Evolutionary conservation across 1,140 invertebrate species (phyloP).

Genomic region (Anagrus nilaparvatae): DNA sequence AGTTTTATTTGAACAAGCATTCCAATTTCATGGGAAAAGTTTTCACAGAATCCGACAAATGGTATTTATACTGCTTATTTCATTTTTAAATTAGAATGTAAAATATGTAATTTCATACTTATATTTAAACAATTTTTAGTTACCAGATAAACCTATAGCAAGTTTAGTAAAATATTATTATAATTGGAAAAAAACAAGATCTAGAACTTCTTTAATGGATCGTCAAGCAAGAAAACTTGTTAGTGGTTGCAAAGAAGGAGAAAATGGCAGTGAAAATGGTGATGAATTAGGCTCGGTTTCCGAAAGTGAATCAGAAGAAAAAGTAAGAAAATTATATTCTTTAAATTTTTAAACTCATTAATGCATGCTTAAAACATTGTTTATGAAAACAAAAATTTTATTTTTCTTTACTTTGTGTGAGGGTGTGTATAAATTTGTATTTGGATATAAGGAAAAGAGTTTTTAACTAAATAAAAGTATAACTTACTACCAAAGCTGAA

Average conservation of each 20-base stretch:
- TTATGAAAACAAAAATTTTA: too few species aligned
- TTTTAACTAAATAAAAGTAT: too few species aligned
- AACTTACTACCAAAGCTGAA: too few species aligned
- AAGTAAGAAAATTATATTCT: conserved; percentile 52
- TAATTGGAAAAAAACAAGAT: conserved; percentile 93
- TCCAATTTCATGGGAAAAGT: conserved; percentile 96
- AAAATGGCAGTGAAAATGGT: conserved; percentile 66
- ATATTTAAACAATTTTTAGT: conserved; percentile 41
- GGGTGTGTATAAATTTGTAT: too few species aligned
- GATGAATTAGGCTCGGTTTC: conserved; percentile 67
- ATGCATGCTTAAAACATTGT: conserved; percentile 19
- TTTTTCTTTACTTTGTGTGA: too few species aligned
- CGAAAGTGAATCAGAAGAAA: conserved; percentile 79
- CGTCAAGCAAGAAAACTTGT: conserved; percentile 66
- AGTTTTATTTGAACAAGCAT: conserved; percentile 95
- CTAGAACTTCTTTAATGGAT: conserved; percentile 88
- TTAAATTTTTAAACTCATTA: conserved; percentile 6
- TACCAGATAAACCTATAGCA: conserved; percentile 94
- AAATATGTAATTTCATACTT: conserved; percentile 6
- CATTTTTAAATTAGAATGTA: not conserved
- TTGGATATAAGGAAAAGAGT: too few species aligned
- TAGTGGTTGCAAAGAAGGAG: conserved; percentile 45
- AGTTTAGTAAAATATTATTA: conserved; percentile 97
- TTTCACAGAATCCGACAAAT: conserved; percentile 96
- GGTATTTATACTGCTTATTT: too few species aligned